A percentile compares a stretch with the other conserved stretches of the same genome.
phyloP scores from a whole-genome alignment of 2,888 invertebrate species.

The Augochlorella aurata region DNA sequence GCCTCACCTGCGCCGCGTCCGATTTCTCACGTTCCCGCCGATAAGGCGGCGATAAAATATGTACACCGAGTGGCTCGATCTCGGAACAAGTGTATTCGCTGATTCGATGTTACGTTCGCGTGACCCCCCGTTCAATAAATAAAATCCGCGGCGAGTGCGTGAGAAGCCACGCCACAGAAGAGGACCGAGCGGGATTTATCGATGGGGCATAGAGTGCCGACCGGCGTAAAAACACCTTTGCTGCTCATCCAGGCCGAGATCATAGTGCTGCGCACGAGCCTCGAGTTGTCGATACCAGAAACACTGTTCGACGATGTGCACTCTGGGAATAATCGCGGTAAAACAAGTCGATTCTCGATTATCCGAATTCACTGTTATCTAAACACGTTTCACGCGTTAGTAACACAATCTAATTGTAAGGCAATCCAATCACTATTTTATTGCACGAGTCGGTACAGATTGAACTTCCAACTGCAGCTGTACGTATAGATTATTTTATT shows the following conservation, averaged over 20 bases:
- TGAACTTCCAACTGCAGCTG: too few relatives aligned
- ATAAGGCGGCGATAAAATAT: slow-evolving; percentile 49
- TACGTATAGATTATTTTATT: too few relatives aligned
- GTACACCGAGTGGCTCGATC: slow-evolving; percentile 13
- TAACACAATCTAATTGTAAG: too few relatives aligned
- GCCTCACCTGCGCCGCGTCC: slow-evolving; percentile 45
- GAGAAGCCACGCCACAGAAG: slow-evolving; percentile 29
- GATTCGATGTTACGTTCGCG: slow-evolving; percentile 14
- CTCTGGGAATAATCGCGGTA: too few relatives aligned
- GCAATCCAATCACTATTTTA: too few relatives aligned
- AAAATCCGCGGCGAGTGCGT: slow-evolving; percentile 33
- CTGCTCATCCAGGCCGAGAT: background rate
- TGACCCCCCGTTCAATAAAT: slow-evolving; percentile 51
- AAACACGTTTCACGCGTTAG: too few relatives aligned
- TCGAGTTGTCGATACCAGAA: too few relatives aligned
- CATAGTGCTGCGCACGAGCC: too few relatives aligned
- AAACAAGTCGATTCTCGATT: too few relatives aligned
- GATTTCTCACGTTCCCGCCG: slow-evolving; percentile 54
- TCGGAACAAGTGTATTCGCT: slow-evolving; percentile 32
- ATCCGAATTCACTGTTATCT: too few relatives aligned
- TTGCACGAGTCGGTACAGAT: too few relatives aligned
- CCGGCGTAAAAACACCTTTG: slow-evolving; percentile 31
- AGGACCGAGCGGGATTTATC: slow-evolving; percentile 35
- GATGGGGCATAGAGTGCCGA: slow-evolving; percentile 1
- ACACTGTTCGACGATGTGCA: too few relatives aligned